Percentiles rank a stretch among this genome's conserved stretches.
Conservation (phyloP, 2,888 invertebrate species). For the Clivina fossor region DNA sequence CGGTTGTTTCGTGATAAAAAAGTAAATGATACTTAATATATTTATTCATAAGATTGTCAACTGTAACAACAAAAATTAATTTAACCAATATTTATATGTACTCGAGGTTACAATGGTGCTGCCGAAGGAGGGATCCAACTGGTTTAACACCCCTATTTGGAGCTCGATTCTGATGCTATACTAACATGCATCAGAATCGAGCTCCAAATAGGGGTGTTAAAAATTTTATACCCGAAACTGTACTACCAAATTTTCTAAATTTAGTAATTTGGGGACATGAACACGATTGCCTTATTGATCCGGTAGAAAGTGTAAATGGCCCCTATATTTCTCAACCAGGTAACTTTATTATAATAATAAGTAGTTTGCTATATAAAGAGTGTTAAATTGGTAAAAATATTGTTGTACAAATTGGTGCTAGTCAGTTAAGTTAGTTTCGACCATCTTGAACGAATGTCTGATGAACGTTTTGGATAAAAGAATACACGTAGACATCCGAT, state of each 20-base stretch:
- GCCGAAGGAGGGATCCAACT: slow-evolving; percentile 66
- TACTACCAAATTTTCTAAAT: slow-evolving; percentile 81
- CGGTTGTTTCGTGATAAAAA: slow-evolving; percentile 73
- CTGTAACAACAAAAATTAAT: too few species aligned
- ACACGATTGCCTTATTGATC: slow-evolving; percentile 82
- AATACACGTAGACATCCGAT: too few species aligned
- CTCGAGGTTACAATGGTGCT: slow-evolving; percentile 61
- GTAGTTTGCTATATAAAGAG: too few species aligned
- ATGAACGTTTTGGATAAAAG: too few species aligned
- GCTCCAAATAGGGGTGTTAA: slow-evolving; percentile 71
- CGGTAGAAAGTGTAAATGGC: slow-evolving; percentile 59
- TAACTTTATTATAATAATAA: too few species aligned
- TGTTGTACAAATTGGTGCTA: too few species aligned
- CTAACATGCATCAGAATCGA: slow-evolving; percentile 96
- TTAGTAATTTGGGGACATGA: slow-evolving; percentile 98
- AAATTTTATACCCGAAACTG: slow-evolving; percentile 78
- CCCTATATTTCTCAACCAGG: slow-evolving; percentile 77
- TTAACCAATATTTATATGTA: too few species aligned
- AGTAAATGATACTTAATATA: slow-evolving; percentile 54
- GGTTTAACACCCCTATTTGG: slow-evolving; percentile 90
- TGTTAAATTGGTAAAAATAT: too few species aligned
- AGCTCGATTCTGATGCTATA: too few species aligned
- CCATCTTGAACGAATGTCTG: too few species aligned
- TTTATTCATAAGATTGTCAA: too few species aligned
- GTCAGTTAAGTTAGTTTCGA: too few species aligned